phyloP scores from a whole-genome alignment of 1,140 invertebrate species.

The Drosophila sucinea region DNA sequence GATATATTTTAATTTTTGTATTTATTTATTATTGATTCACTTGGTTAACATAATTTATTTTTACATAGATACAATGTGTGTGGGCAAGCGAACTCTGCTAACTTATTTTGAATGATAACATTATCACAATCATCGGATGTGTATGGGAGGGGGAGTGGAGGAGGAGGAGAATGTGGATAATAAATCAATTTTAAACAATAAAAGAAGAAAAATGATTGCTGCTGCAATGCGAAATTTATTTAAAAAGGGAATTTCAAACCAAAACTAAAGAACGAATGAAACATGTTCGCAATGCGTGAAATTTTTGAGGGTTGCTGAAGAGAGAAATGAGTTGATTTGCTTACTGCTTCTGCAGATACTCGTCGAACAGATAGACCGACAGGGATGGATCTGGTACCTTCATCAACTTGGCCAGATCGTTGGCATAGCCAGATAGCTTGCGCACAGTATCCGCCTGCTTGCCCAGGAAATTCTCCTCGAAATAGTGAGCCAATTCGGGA shows the following conservation, averaged over 20 bases:
- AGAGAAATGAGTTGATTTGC: conserved; percentile 29
- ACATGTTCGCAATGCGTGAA: conserved; percentile 6
- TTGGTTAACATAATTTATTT: conserved; percentile 56
- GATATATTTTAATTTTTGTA: conserved; percentile 37
- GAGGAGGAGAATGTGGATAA: conserved; percentile 21
- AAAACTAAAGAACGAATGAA: conserved; percentile 23
- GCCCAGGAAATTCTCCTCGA: conserved; percentile 90
- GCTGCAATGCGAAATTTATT: conserved; percentile 67
- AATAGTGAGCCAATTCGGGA: conserved; percentile 88
- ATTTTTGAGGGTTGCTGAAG: conserved; percentile 43
- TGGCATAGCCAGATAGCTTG: conserved; percentile 88
- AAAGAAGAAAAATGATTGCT: conserved; percentile 19
- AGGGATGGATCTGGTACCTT: conserved; percentile 86
- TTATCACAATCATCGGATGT: conserved; percentile 65
- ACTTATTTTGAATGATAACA: conserved; percentile 64
- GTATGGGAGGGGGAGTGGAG: conserved; percentile 31
- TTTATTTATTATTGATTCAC: conserved; percentile 67
- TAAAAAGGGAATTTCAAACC: conserved; percentile 33
- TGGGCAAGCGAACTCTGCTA: conserved; percentile 63
- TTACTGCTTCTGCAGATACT: conserved; percentile 88
- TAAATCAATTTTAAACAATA: conserved; percentile 58
- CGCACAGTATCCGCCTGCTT: conserved; percentile 87
- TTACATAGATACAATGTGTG: conserved; percentile 70
- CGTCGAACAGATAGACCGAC: conserved; percentile 89
- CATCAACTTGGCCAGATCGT: conserved; percentile 88